phyloP scores from a whole-genome alignment of 1,140 invertebrate genomes.

The Lutraria rhynchaena region DNA sequence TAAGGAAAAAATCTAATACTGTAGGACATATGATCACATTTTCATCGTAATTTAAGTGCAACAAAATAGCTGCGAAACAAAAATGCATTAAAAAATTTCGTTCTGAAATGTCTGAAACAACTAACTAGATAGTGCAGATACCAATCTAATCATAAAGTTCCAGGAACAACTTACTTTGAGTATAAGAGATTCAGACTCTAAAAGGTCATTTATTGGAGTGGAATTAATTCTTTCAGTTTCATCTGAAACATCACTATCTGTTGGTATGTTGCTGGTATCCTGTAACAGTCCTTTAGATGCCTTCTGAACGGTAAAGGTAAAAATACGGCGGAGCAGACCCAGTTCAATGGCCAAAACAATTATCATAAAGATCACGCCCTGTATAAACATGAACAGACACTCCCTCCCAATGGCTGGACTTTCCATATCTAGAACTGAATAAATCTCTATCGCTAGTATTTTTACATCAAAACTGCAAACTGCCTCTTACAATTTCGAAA shows the following conservation, averaged over 20 bases:
- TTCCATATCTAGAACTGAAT: slow-evolving; percentile 80
- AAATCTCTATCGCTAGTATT: too few species aligned
- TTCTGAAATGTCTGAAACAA: neutral
- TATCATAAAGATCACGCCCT: slow-evolving; percentile 84
- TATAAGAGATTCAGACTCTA: slow-evolving; percentile 55
- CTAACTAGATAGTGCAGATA: neutral
- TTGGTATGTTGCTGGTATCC: neutral
- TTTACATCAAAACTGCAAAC: too few species aligned
- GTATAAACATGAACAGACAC: slow-evolving; percentile 83
- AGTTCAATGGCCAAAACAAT: slow-evolving; percentile 83
- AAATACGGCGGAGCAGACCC: slow-evolving; percentile 43
- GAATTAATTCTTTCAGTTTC: slow-evolving; percentile 64
- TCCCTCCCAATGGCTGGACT: slow-evolving; percentile 84
- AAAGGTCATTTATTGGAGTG: slow-evolving; percentile 21
- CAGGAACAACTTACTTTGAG: slow-evolving; percentile 45
- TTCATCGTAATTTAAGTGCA: too few species aligned
- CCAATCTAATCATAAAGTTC: too few species aligned
- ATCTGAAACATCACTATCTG: slow-evolving; percentile 67
- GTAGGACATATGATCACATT: too few species aligned
- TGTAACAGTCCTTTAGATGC: slow-evolving; percentile 14
- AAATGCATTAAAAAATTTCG: neutral
- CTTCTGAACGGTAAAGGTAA: neutral
- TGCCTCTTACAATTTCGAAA: too few species aligned
- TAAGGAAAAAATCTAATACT: too few species aligned
- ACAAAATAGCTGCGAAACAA: too few species aligned